phyloP scores from a whole-genome alignment of 2,113 vertebrate species.

The Zonotrichia leucophrys region DNA sequence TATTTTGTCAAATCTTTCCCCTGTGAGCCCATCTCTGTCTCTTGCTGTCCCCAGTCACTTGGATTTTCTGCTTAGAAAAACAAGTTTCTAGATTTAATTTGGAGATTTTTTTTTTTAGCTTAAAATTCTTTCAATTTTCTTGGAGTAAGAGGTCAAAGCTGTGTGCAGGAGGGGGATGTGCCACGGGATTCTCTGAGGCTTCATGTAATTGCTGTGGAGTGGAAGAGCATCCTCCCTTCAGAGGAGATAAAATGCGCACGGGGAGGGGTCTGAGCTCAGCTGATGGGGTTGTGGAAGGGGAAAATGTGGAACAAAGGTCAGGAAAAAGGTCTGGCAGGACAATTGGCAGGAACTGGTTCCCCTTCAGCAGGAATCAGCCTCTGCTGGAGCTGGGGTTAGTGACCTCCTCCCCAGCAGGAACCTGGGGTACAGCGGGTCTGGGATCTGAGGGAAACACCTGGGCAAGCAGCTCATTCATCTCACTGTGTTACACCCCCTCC shows the following conservation, averaged over 20 bases:
- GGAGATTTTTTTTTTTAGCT: neutral
- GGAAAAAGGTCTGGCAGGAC: neutral
- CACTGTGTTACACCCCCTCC: neutral
- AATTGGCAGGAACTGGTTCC: neutral
- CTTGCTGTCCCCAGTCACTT: neutral
- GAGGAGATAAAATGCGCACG: neutral
- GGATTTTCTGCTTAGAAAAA: neutral
- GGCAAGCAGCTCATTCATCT: neutral
- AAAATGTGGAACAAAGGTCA: neutral
- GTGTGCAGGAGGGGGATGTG: no score
- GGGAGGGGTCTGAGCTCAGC: neutral
- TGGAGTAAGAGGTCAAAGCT: neutral
- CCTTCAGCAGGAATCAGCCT: neutral
- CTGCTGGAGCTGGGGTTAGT: neutral
- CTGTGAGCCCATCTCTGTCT: neutral
- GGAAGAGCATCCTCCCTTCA: neutral
- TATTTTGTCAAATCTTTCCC: neutral
- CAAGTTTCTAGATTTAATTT: neutral
- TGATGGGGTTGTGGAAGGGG: neutral
- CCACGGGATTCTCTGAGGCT: neutral
- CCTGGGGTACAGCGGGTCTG: neutral
- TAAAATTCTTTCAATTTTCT: neutral
- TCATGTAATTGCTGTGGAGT: neutral
- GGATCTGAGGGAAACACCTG: neutral
- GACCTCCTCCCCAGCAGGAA: neutral